Base-by-base conservation (phyloP, 2,888 invertebrate genomes). In the Zygaena filipendulae region DNA sequence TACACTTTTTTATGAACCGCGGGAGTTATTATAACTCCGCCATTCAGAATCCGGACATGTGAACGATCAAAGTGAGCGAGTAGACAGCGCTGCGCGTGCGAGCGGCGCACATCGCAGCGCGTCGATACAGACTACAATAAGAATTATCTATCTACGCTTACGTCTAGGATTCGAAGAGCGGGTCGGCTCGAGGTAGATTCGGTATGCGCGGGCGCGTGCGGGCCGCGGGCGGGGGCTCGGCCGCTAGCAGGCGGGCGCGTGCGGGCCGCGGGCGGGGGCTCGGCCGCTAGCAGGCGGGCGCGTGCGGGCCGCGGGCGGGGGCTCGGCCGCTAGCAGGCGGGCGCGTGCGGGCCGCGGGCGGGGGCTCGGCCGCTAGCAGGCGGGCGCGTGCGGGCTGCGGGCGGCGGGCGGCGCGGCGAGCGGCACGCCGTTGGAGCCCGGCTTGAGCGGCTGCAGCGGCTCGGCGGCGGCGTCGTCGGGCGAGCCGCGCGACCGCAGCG, bases 141-240 rank as follows among this genome's bases (percentile, higher is more conserved):
- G 18, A 56, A 55, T 66, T 62, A 53, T 58, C 68, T 69, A 67
- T 54, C 67, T 68, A 68, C 58, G 47, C 67, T 68, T 70, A 71
- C 49, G 59, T 41, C 69, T 70, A 70, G 55, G 57, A 70, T 71
- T 71, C 72, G 74, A 72, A 64, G 64, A 66, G 67, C 50, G 62
- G 57, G 44, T 39, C 52, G 35, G 29, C 22, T 36, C 47, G 69
- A 63, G 70, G 62, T 71, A 70, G 62, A 63, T 64, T 47, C 39
- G 33, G 31, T 20, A 11, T 24, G 29, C 23, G 33, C 23, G 36
- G 37, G 32, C 25, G 38, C 25, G 28, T 25, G 33, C 33, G 13
- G 23, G 27, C 29, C 33, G 27, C 11, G 27, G 31, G 27, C 27
- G 33, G 38, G 34, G 35, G 31, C 39, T 32, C 43, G 27, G 35